Evolutionary conservation across 1,140 invertebrate genomes (phyloP).

Genomic region (Drosophila chauvacae): DNA sequence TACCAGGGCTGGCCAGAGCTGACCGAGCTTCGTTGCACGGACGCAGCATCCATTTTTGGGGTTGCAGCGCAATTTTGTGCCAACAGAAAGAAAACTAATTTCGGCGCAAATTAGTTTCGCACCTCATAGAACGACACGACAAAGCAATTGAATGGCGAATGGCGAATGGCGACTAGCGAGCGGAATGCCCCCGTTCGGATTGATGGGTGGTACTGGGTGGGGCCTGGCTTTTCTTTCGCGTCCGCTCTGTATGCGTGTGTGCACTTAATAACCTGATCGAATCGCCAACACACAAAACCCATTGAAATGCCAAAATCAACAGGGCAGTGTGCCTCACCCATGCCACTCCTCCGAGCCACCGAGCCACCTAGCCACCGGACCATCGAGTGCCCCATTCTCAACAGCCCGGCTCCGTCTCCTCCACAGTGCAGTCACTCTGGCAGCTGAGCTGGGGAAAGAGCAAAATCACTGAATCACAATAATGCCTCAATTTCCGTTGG

Average conservation of each 20-base stretch:
- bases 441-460: conserved; percentile 54
- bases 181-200: conserved; percentile 50
- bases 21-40: conserved; percentile 13
- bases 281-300: conserved; percentile 77
- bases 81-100: conserved; percentile 79
- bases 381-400: not conserved
- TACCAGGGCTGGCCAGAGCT: conserved; percentile 21
- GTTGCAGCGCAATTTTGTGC: conserved; percentile 66
- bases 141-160: conserved; percentile 75
- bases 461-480: conserved; percentile 82
- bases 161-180: conserved; percentile 13
- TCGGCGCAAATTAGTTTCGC: conserved; percentile 82
- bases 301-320: conserved; percentile 82
- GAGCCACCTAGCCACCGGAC: conserved; percentile 2
- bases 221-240: conserved; percentile 15
- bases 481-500: conserved; percentile 79
- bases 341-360: conserved; percentile 8
- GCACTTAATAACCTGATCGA: conserved; percentile 82
- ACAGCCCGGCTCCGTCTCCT: not conserved
- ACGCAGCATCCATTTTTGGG: conserved; percentile 36
- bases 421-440: conserved; percentile 6
- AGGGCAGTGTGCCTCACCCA: conserved; percentile 47
- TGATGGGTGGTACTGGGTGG: conserved; percentile 10
- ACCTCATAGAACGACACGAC: conserved; percentile 70
- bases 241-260: conserved; percentile 58